Evolutionary conservation across 2,888 invertebrate species (phyloP).

Genomic region (Mongoloraphidia duomilia): DNA sequence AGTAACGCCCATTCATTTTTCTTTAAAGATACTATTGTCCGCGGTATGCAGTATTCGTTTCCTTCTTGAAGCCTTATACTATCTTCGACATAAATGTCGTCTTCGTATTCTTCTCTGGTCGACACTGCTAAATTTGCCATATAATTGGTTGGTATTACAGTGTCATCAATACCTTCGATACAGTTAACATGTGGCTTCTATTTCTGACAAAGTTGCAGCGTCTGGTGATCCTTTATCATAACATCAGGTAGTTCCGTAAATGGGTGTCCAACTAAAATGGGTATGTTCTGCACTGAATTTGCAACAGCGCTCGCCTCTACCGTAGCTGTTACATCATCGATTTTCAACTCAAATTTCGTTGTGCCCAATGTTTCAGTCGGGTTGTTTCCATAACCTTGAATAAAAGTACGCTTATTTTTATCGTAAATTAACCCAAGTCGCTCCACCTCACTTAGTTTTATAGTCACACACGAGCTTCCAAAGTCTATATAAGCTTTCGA

Average conservation of each 20-base stretch:
- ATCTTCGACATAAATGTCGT: no score
- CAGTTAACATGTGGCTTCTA: not conserved
- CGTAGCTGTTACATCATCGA: conserved; percentile 7
- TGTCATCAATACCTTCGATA: not conserved
- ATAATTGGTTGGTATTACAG: no score
- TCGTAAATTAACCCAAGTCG: not conserved
- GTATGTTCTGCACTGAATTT: conserved; percentile 5
- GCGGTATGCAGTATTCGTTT: no score
- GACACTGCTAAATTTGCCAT: no score
- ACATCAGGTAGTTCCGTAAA: conserved; percentile 10
- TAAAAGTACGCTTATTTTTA: not conserved
- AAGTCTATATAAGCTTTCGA: not conserved
- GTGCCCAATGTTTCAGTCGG: conserved; percentile 1
- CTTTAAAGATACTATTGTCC: no score
- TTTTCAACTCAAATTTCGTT: conserved; percentile 1
- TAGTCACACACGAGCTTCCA: not conserved
- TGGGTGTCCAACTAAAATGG: conserved; percentile 9
- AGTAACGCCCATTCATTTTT: no score
- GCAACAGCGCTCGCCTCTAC: conserved; percentile 7
- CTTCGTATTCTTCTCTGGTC: no score
- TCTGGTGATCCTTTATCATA: conserved; percentile 1
- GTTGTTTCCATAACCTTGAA: conserved; percentile 6
- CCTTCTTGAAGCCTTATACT: no score
- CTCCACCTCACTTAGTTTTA: not conserved
- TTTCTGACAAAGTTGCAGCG: not conserved